Percentiles rank a stretch among this genome's conserved stretches.
phyloP scores from a whole-genome alignment of 2,888 invertebrate genomes.

The Glomeris marginata region DNA sequence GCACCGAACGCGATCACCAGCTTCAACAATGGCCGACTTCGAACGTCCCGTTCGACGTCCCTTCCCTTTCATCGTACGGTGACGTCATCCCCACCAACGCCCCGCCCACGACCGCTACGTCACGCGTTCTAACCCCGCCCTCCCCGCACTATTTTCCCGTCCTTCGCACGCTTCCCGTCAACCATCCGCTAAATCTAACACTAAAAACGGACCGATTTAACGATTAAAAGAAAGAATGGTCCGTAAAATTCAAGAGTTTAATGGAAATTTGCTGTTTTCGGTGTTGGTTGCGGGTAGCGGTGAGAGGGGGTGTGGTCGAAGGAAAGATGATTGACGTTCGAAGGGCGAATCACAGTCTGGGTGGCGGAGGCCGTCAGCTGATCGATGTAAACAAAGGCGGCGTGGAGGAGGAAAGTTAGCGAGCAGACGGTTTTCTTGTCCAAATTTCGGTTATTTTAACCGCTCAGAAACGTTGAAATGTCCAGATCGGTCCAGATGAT shows the following conservation, averaged over 20 bases:
- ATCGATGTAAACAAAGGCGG: constrained; percentile 11
- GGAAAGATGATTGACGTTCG: not conserved
- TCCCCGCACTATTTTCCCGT: not conserved
- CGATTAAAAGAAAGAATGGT: too few relatives aligned
- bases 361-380: constrained; percentile 7
- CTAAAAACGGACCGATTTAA: too few relatives aligned
- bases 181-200: too few relatives aligned
- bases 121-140: too few relatives aligned
- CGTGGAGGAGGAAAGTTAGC: not conserved
- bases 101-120: too few relatives aligned
- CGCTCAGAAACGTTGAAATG: too few relatives aligned
- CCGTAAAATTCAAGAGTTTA: not conserved
- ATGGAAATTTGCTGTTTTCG: not conserved
- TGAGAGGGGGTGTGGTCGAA: not conserved
- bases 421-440: not conserved
- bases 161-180: too few relatives aligned
- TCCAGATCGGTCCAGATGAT: too few relatives aligned
- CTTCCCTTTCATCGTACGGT: not conserved
- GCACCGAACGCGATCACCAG: not conserved
- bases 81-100: too few relatives aligned
- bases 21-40: not conserved
- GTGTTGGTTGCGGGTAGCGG: not conserved
- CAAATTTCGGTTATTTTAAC: not conserved
- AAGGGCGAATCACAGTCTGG: too few relatives aligned
- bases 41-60: not conserved